Base-by-base conservation (phyloP, 1,140 invertebrate species). In the Lutraria rhynchaena region DNA sequence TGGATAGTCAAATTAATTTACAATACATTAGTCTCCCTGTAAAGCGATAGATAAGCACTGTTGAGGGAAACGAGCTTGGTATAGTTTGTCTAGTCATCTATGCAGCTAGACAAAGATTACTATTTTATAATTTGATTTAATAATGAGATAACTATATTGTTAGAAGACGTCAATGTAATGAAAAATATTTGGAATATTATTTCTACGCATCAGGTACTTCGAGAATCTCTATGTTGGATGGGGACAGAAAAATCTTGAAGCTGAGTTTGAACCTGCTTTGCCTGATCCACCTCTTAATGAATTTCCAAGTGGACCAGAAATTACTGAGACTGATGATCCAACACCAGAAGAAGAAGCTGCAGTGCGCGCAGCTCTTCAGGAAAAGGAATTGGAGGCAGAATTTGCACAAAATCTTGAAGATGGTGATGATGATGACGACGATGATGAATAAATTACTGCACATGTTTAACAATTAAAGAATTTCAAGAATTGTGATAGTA, bases 261-360 rank as follows among this genome's bases (percentile, higher is more conserved):
- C 57, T 11, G 77, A 77, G n/a, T 87, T 82, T 49, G 83, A 87
- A 49, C 86, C 86, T 17, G 78, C 78, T 29, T 35, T 86, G 0
- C 85, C 86, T 0, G 73, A 84, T 3, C 19, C n/a, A 22, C 80
- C 84, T 1, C 70, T 84, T 53, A 35, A 61, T n/a, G 88, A 89
- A 46, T 89, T 89, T 53, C 87, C 87, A 41, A 87, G 85, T 22
- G 85, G 87, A 80, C 85, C 84, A 49, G 88, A 89, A 82, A 84
- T 87, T 29, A 86, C 86, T 7, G 87, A 88, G 65, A 69, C 78
- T 58, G 87, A 87, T 4, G 88, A 89, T 37, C 87, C 87, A 5
- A 81, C 85, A 63, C 81, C 85, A 60, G 87, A 87, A 82, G 83
- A 84, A 49, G 86, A 88, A 81, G 86, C 85, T 0, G 87, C 87